Percentiles rank a stretch among this genome's conserved stretches.
Evolutionary conservation across 1,140 invertebrate genomes (phyloP).

Genomic region (Aphidius gifuensis): DNA sequence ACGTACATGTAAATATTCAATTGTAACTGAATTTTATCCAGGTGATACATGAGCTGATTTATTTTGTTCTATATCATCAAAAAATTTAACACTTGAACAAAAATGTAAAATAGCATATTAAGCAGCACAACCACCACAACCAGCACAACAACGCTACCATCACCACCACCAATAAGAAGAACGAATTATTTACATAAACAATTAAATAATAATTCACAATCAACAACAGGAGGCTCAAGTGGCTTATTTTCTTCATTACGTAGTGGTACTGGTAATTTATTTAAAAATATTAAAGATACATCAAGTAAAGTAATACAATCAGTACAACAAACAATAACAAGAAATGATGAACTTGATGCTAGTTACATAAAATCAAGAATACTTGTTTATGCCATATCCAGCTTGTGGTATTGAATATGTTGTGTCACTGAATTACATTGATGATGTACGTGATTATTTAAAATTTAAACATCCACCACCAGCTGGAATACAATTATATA

Average conservation of each 20-base stretch:
- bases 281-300: conserved; percentile 94
- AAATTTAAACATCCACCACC: conserved; percentile 69
- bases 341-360: conserved; percentile 79
- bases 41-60: conserved; percentile 81
- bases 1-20: conserved; percentile 68
- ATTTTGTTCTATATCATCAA: conserved; percentile 62
- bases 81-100: conserved; percentile 68
- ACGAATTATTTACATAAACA: conserved; percentile 28
- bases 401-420: conserved; percentile 92
- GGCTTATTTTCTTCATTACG: conserved; percentile 77
- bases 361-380: conserved; percentile 87
- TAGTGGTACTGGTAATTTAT: conserved; percentile 79
- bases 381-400: conserved; percentile 89
- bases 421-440: conserved; percentile 88
- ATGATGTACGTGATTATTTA: conserved; percentile 78
- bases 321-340: conserved; percentile 87
- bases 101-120: conserved; percentile 91
- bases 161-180: conserved; percentile 31
- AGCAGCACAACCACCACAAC: conserved; percentile 40
- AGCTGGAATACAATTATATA: conserved; percentile 76
- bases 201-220: conserved; percentile 11
- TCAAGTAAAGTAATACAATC: conserved; percentile 95
- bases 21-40: conserved; percentile 70
- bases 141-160: conserved; percentile 37
- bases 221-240: conserved; percentile 52